phyloP scores from a whole-genome alignment of 2,888 invertebrate genomes.

The Rosalia funebris region DNA sequence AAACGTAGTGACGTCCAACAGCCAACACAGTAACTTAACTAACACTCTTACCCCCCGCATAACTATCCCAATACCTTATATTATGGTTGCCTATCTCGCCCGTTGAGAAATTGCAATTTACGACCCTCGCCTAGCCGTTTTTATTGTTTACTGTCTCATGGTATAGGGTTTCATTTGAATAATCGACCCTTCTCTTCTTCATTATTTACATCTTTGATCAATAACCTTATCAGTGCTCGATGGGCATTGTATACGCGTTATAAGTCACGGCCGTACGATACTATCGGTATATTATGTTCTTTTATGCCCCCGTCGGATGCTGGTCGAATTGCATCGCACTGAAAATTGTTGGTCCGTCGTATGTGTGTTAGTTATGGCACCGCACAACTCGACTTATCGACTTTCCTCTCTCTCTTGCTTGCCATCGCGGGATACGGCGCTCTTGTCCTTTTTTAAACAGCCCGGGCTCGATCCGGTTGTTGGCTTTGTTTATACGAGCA shows the following conservation, averaged over 20 bases:
- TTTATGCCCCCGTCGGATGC: conserved; percentile 39
- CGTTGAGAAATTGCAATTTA: conserved; percentile 54
- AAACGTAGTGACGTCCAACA: conserved; percentile 16
- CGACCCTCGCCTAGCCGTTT: conserved; percentile 51
- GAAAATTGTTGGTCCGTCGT: conserved; percentile 28
- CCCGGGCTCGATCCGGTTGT: background rate
- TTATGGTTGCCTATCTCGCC: conserved; percentile 34
- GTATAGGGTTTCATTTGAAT: conserved; percentile 54
- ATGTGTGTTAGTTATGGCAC: conserved; percentile 28
- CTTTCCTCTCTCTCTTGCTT: conserved; percentile 14
- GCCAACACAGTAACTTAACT: conserved; percentile 25
- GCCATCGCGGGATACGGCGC: conserved; percentile 6
- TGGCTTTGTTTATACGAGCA: background rate
- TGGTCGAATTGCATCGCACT: conserved; percentile 31
- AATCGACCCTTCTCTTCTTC: conserved; percentile 55
- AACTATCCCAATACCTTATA: conserved; percentile 25
- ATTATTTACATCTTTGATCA: conserved; percentile 57
- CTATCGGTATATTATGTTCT: conserved; percentile 52
- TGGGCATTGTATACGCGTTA: conserved; percentile 54
- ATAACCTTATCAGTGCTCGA: conserved; percentile 55
- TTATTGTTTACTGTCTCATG: conserved; percentile 54
- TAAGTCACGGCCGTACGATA: conserved; percentile 54
- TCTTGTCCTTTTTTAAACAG: conserved; percentile 2
- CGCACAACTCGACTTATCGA: background rate
- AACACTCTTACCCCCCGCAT: conserved; percentile 22